These are phyloP conservation scores for Todiramphus saurophagus DNA, from an alignment of 2,113 vertebrate genomes.

Conservation along the genomic window DNA sequence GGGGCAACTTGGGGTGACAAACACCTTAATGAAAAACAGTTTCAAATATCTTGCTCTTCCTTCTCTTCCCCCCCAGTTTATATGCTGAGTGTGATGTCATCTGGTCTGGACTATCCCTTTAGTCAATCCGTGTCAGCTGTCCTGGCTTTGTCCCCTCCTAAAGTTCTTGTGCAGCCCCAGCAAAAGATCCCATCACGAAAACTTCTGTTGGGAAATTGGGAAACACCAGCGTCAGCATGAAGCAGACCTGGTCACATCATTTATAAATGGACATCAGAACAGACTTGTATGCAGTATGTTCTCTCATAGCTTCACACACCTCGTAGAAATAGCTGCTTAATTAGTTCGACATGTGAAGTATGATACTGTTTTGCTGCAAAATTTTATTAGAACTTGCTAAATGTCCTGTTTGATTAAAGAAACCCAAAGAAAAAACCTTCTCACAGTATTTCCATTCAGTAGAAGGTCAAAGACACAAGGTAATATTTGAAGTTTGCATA, in stretches of 20 bases:
- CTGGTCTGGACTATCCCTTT: no score
- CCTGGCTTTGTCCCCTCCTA: no score
- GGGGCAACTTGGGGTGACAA: no score
- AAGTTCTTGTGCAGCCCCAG: no score
- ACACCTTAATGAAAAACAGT: no score
- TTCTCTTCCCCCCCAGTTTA: no score
- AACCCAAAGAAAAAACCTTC: neutral
- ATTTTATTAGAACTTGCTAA: neutral
- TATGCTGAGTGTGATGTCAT: no score
- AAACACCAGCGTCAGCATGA: neutral
- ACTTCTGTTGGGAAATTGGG: neutral
- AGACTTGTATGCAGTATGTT: neutral
- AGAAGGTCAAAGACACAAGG: neutral
- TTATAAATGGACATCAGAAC: neutral
- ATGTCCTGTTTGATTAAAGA: neutral
- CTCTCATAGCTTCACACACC: neutral
- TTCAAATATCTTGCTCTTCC: no score
- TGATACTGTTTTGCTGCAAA: neutral
- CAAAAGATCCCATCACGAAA: neutral
- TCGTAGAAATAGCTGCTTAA: neutral
- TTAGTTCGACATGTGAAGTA: neutral
- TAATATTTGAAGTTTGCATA: neutral
- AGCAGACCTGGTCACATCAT: accelerated
- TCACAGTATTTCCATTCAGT: neutral
- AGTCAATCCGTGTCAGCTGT: no score